Conservation (phyloP, 1,140 invertebrate species). For the Nilaparvata lugens region DNA sequence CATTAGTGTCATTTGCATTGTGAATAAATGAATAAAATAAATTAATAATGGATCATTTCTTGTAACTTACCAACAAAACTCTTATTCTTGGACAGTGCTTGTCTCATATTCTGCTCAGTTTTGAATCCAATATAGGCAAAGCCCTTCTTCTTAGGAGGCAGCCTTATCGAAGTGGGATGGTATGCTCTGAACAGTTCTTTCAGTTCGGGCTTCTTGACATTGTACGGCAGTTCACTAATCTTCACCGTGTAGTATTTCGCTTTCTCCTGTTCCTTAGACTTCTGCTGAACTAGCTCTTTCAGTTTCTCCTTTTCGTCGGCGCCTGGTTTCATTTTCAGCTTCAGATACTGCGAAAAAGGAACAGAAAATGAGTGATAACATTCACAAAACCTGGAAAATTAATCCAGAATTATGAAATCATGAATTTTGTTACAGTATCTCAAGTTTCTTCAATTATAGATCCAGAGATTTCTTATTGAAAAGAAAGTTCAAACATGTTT, state of each 20-base stretch:
- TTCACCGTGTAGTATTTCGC: constrained; percentile 37
- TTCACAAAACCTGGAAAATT: no score
- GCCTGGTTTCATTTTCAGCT: constrained; percentile 30
- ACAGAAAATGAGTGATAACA: no score
- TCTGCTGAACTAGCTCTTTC: constrained; percentile 20
- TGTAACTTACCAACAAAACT: constrained; percentile 62
- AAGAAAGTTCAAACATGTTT: no score
- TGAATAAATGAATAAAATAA: neutral
- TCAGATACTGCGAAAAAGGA: constrained; percentile 28
- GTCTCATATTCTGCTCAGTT: constrained; percentile 67
- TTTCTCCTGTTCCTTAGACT: constrained; percentile 20
- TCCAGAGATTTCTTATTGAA: no score
- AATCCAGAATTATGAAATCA: no score
- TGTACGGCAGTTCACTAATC: constrained; percentile 55
- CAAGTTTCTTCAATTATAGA: no score
- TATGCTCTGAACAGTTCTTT: constrained; percentile 78
- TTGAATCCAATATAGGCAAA: constrained; percentile 87
- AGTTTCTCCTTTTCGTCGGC: constrained; percentile 39
- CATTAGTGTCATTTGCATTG: no score
- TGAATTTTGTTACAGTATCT: no score
- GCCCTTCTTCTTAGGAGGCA: constrained; percentile 68
- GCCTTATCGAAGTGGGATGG: constrained; percentile 63
- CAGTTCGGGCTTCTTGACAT: constrained; percentile 67
- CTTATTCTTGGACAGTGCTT: constrained; percentile 77
- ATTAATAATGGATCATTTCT: neutral